phyloP scores from a whole-genome alignment of 2,888 invertebrate species.

The Cryptocheilus praepositus region DNA sequence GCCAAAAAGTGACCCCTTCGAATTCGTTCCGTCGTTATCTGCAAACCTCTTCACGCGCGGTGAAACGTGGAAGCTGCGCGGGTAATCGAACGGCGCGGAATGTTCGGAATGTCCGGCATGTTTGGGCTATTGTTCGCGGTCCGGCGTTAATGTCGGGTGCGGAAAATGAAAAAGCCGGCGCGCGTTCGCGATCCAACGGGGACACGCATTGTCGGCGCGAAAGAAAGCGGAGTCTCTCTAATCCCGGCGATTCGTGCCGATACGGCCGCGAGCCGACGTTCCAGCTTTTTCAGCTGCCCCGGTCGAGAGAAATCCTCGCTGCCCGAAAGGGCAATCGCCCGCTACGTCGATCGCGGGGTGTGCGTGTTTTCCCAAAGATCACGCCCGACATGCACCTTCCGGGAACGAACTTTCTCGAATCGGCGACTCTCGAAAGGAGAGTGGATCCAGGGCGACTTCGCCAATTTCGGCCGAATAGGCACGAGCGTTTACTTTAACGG shows the following conservation, averaged over 20 bases:
- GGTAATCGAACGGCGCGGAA: too few relatives aligned
- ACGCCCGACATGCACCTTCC: slow-evolving; percentile 47
- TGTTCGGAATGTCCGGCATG: too few relatives aligned
- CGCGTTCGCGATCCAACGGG: too few relatives aligned
- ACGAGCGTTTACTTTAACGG: slow-evolving; percentile 29
- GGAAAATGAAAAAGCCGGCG: too few relatives aligned
- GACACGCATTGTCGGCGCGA: too few relatives aligned
- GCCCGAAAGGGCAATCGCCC: slow-evolving; percentile 34
- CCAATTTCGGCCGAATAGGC: slow-evolving; percentile 56
- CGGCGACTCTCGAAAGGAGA: slow-evolving; percentile 50
- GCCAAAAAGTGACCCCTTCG: too few relatives aligned
- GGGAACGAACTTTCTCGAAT: slow-evolving; percentile 54
- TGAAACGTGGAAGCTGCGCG: too few relatives aligned
- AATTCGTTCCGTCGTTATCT: too few relatives aligned
- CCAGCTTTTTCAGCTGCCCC: too few relatives aligned
- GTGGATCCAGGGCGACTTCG: slow-evolving; percentile 43
- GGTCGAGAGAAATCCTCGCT: slow-evolving; percentile 22
- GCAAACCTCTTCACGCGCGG: too few relatives aligned
- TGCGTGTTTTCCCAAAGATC: slow-evolving; percentile 42
- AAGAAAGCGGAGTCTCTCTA: background rate
- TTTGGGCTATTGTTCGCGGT: too few relatives aligned
- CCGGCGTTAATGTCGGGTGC: too few relatives aligned
- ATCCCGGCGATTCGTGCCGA: background rate
- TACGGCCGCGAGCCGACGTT: background rate
- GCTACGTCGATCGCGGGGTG: slow-evolving; percentile 4